phyloP scores from a whole-genome alignment of 2,888 invertebrate genomes.

The Busseola fusca region DNA sequence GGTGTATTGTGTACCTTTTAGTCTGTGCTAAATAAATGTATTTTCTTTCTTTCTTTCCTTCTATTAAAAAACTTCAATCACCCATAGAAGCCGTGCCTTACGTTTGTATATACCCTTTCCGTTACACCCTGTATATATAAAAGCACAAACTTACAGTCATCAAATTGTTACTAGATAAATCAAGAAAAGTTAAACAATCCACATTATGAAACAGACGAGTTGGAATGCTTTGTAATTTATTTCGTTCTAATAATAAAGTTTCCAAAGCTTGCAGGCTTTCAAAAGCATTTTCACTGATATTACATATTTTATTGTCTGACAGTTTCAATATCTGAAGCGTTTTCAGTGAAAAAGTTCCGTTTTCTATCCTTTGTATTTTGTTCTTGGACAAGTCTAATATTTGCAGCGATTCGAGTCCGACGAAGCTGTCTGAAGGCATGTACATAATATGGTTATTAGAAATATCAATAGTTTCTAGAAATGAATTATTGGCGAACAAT shows the following conservation, averaged over 20 bases:
- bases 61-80: too few species aligned
- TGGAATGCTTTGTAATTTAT: constrained; percentile 86
- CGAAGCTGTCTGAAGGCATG: constrained; percentile 89
- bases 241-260: constrained; percentile 88
- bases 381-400: constrained; percentile 93
- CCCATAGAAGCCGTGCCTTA: too few species aligned
- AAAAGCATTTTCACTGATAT: constrained; percentile 89
- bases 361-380: constrained; percentile 89
- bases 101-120: too few species aligned
- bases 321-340: constrained; percentile 90
- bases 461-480: constrained; percentile 90
- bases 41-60: too few species aligned
- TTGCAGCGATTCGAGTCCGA: constrained; percentile 88
- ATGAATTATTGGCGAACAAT: constrained; percentile 89
- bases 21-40: too few species aligned
- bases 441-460: constrained; percentile 90
- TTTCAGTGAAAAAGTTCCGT: constrained; percentile 88
- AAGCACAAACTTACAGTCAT: constrained; percentile 77
- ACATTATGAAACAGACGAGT: constrained; percentile 84
- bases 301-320: constrained; percentile 91
- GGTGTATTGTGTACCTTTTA: too few species aligned
- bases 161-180: constrained; percentile 88
- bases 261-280: constrained; percentile 86
- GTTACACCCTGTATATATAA: too few species aligned
- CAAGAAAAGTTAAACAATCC: constrained; percentile 85